A percentile compares a stretch with the other conserved stretches of the same genome.
Evolutionary conservation across 2,888 invertebrate genomes (phyloP).

Genomic region (Agonum fuliginosum): DNA sequence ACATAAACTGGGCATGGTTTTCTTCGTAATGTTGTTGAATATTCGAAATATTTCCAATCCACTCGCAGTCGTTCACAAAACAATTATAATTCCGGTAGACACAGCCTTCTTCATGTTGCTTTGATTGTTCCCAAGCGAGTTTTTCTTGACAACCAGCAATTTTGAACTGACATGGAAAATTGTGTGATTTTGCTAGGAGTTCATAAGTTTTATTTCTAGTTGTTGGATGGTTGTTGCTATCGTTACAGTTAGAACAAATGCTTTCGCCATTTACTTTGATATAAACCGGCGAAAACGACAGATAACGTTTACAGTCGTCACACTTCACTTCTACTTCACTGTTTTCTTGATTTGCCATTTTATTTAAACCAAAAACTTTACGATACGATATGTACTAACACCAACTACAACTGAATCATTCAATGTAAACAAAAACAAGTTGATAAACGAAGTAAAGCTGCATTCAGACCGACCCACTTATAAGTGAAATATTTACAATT

Average conservation of each 20-base stretch:
- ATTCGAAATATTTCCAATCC: background rate
- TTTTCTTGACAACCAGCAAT: background rate
- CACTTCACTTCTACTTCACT: too few species aligned
- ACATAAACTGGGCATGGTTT: background rate
- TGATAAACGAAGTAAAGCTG: too few species aligned
- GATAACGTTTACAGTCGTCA: background rate
- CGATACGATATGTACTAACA: too few species aligned
- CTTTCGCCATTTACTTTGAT: background rate
- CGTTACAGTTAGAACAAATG: background rate
- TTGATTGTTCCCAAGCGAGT: background rate
- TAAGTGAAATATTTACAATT: too few species aligned
- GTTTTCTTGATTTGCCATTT: too few species aligned
- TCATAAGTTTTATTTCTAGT: background rate
- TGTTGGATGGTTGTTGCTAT: constrained; percentile 65
- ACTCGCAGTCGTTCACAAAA: background rate
- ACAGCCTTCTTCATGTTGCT: background rate
- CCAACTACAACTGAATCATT: too few species aligned
- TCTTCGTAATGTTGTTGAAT: constrained; percentile 10
- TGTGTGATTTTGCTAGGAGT: too few species aligned
- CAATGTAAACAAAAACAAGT: too few species aligned
- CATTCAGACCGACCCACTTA: too few species aligned
- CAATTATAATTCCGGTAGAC: background rate
- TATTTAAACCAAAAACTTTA: too few species aligned
- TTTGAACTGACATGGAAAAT: constrained; percentile 1
- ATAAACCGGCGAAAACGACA: background rate